These are phyloP conservation scores for Bombus vancouverensis DNA, from an alignment of 1,140 invertebrate species.

Conservation along the genomic window DNA sequence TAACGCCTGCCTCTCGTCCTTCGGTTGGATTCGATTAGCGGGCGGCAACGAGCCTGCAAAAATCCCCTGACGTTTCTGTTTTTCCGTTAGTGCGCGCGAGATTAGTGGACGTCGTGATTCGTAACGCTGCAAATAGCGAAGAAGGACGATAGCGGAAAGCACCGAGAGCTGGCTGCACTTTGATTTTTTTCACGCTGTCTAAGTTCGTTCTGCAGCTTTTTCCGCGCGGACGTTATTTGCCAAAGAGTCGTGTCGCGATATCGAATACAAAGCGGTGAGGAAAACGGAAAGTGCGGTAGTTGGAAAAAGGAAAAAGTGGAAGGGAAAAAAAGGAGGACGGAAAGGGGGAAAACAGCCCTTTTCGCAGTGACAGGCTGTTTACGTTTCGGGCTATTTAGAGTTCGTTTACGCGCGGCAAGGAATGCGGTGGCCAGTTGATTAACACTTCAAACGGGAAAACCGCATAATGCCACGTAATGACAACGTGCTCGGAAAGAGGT, in stretches of 20 bases:
- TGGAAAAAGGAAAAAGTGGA: not conserved
- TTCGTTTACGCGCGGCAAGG: slow-evolving; percentile 57
- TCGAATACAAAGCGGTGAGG: slow-evolving; percentile 23
- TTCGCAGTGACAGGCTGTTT: slow-evolving; percentile 51
- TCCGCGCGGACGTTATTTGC: too few species aligned
- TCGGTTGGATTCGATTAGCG: slow-evolving; percentile 37
- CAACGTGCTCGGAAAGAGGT: slow-evolving; percentile 51
- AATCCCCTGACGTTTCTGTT: not conserved
- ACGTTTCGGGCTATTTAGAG: slow-evolving; percentile 65
- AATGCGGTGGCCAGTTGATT: slow-evolving; percentile 60
- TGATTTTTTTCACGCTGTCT: slow-evolving; percentile 4
- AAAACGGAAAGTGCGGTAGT: not conserved
- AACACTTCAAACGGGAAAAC: slow-evolving; percentile 70
- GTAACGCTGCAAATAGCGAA: not conserved
- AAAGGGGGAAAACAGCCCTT: slow-evolving; percentile 23
- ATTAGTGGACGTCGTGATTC: not conserved
- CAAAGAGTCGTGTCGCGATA: slow-evolving; percentile 32
- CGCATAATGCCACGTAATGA: slow-evolving; percentile 70
- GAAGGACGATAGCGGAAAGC: not conserved
- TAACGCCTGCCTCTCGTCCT: not conserved
- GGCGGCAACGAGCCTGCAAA: slow-evolving; percentile 5
- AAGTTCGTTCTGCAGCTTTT: not conserved
- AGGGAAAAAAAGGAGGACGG: too few species aligned
- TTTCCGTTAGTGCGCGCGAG: not conserved
- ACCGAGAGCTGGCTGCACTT: not conserved